Percentiles rank a stretch among this genome's conserved stretches.
phyloP scores from a whole-genome alignment of 53 echinoderm and acorn worm species.

The Zoroaster sp. region DNA sequence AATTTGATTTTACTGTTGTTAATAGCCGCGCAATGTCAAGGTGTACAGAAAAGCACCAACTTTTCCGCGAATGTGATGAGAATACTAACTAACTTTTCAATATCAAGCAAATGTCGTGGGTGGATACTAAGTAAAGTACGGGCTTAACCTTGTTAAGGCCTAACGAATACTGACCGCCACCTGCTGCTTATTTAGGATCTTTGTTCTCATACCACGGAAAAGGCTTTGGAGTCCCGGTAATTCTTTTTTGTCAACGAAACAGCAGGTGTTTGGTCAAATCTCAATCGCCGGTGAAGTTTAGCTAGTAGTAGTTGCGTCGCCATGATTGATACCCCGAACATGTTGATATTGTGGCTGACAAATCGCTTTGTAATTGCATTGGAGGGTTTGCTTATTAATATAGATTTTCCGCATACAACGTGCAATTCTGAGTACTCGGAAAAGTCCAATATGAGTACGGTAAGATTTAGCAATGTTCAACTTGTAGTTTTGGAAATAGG shows the following conservation, averaged over 20 bases:
- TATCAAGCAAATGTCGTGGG: too few species aligned
- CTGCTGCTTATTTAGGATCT: neutral
- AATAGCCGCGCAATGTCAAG: too few species aligned
- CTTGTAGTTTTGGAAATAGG: too few species aligned
- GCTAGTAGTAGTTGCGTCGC: neutral
- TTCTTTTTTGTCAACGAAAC: neutral
- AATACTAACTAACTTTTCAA: too few species aligned
- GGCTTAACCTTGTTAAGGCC: too few species aligned
- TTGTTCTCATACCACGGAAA: neutral
- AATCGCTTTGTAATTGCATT: neutral
- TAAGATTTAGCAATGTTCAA: too few species aligned
- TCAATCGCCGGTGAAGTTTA: neutral
- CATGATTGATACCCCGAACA: neutral
- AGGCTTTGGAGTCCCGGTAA: neutral
- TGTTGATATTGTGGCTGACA: neutral
- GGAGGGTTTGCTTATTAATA: neutral
- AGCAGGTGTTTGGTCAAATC: neutral
- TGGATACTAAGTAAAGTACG: too few species aligned
- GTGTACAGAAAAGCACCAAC: too few species aligned
- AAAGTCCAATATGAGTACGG: too few species aligned
- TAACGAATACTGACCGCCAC: neutral
- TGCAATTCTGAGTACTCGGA: neutral
- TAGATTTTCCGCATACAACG: neutral
- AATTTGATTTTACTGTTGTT: too few species aligned
- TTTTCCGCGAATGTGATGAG: too few species aligned